Evolutionary conservation across 30 jellyfish, hydroid and myxozoan genomes (phyloP).

Genomic region (Aurelia aurita complex sp. Pacific): DNA sequence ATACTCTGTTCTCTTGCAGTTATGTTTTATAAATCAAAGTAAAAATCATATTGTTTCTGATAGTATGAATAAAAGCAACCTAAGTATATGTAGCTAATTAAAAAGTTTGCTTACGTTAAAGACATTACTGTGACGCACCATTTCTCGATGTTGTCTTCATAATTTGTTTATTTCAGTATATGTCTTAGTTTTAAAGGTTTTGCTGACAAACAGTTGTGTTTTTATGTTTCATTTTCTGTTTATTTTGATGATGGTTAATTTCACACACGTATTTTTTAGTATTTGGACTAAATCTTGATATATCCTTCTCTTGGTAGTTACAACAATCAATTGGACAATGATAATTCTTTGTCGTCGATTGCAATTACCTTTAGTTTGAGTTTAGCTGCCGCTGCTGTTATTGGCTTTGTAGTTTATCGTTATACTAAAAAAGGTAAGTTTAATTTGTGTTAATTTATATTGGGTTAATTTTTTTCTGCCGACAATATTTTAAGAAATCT

Average conservation of each 20-base stretch:
- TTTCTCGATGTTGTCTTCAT: too few species aligned
- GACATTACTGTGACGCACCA: too few species aligned
- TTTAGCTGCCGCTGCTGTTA: conserved; percentile 63
- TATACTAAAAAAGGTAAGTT: conserved; percentile 73
- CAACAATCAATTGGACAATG: conserved; percentile 55
- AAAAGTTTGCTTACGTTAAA: too few species aligned
- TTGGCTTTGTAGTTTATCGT: conserved; percentile 77
- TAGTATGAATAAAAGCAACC: too few species aligned
- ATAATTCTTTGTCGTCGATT: conserved; percentile 54
- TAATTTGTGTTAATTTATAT: not conserved
- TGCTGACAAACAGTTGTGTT: too few species aligned
- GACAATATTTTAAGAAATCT: too few species aligned
- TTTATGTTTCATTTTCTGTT: too few species aligned
- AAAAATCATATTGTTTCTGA: too few species aligned
- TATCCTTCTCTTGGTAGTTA: conserved; percentile 26
- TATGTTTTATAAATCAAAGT: too few species aligned
- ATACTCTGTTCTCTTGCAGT: too few species aligned
- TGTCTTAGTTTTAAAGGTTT: not conserved
- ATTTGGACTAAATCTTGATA: not conserved
- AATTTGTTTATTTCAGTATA: not conserved
- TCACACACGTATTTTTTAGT: not conserved
- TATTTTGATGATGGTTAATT: not conserved
- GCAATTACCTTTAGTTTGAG: conserved; percentile 78
- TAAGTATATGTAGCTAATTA: too few species aligned
- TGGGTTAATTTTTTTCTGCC: not conserved